phyloP scores from a whole-genome alignment of 1,140 invertebrate species.

The Dolichoris vasculosae region DNA sequence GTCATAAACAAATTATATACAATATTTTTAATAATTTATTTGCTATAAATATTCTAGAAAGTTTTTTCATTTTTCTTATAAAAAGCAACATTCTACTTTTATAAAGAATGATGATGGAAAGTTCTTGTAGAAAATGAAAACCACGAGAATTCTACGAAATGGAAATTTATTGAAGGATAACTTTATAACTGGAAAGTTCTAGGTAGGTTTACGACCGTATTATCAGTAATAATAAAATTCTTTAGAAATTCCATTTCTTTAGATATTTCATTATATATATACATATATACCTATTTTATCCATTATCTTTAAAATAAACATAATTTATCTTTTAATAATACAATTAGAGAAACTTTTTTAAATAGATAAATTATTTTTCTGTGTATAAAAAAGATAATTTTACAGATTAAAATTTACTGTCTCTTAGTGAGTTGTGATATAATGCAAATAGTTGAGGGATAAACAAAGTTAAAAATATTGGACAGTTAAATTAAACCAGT shows the following conservation, averaged over 20 bases:
- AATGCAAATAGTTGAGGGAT: conserved; percentile 9
- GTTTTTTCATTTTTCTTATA: conserved; percentile 43
- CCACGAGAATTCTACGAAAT: conserved; percentile 39
- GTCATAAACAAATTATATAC: not conserved
- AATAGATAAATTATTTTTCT: not conserved
- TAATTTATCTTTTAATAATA: not conserved
- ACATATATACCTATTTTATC: not conserved
- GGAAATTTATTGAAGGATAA: conserved; percentile 53
- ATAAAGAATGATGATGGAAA: conserved; percentile 52
- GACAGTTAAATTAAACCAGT: conserved; percentile 23
- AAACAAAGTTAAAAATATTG: conserved; percentile 14
- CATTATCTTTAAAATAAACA: not conserved
- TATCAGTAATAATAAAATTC: conserved; percentile 36
- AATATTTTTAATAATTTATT: conserved; percentile 34
- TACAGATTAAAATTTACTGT: not conserved
- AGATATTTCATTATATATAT: not conserved
- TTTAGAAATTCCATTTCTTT: conserved; percentile 20
- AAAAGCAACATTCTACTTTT: conserved; percentile 37
- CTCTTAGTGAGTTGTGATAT: not conserved
- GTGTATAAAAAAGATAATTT: not conserved
- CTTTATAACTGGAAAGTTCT: conserved; percentile 47
- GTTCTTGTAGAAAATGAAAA: conserved; percentile 51
- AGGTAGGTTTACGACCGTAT: conserved; percentile 21
- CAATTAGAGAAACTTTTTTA: not conserved
- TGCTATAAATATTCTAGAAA: conserved; percentile 5